A percentile compares a stretch with the other conserved stretches of the same genome.
Conservation (phyloP, 2,113 vertebrate genomes). For the Campylorhamphus procurvoides region DNA sequence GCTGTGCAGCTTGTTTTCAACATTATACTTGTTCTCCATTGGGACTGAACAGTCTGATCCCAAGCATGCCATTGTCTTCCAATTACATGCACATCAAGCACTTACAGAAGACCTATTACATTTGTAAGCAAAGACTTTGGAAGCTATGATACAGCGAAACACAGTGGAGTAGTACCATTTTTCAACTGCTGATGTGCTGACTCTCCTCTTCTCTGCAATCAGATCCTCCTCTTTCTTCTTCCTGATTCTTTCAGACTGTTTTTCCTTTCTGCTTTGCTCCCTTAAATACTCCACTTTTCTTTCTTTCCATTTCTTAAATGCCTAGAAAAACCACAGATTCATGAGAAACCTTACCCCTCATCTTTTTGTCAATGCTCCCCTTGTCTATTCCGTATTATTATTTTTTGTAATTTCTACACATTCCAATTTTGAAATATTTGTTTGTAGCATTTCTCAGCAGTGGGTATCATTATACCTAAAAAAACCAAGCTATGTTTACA, state of each 20-base stretch:
- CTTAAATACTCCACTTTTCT: constrained; percentile 79
- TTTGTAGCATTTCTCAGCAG: neutral
- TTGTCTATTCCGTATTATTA: neutral
- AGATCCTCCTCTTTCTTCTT: constrained; percentile 79
- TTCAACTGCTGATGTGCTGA: constrained; percentile 79
- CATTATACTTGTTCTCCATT: neutral
- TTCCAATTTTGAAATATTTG: neutral
- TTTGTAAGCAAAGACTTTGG: neutral
- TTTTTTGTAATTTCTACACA: neutral
- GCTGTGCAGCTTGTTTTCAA: neutral
- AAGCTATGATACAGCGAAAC: neutral
- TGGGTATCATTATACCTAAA: neutral
- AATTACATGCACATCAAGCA: neutral
- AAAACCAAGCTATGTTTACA: neutral
- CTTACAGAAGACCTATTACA: neutral
- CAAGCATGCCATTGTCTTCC: neutral
- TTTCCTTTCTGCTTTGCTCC: constrained; percentile 80
- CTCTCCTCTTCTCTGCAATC: constrained; percentile 79
- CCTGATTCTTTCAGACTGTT: constrained; percentile 76
- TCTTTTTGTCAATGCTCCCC: neutral
- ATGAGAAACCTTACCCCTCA: neutral
- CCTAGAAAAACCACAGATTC: constrained; percentile 69
- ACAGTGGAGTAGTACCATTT: constrained; percentile 82
- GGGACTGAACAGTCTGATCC: neutral
- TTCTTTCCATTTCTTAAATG: constrained; percentile 92